Evolutionary conservation across 2,113 vertebrate genomes (phyloP), one percentile per base, ranked within the genome.

Genomic region (Spea multiplicata): DNA sequence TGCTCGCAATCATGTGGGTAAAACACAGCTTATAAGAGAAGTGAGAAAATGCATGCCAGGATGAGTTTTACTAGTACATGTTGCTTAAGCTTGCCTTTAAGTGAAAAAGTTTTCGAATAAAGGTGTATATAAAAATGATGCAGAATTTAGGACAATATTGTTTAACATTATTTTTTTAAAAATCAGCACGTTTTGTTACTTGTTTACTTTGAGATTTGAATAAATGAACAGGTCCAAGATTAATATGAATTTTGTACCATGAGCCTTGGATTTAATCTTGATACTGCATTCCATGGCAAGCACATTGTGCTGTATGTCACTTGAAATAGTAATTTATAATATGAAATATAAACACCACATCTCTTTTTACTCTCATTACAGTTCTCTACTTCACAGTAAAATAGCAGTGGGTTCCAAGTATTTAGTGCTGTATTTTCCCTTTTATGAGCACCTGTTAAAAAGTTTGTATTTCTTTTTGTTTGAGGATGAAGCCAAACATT

Each of bases 331-430:
- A 46, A 68, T 57, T 76, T 68, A 59, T 59, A 59, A 73, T 17
- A 68, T 47, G 74, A 76, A 68, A 68, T 44, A 76, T 76, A 67
- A 76, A 76, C 71, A 73, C 47, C 45, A 53, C 65, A 55, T 68
- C 64, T 76, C 3, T 68, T 44, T 68, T 76, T 76, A 76, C 66
- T 13, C 49, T 76, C 16, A 57, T 57, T 16, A 67, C 16, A 67
- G 17, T 55, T 66, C 48, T 44, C 12, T 75, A 73, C n/a, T 73
- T 46, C 10, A 46, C 13, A 57, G 64, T 57, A 67, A 4, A 76
- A 50, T 44, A 16, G 57, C 74, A 57, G 50, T 44, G 53, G 66
- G 59, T 59, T 68, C 65, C 74, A 17, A 68, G n/a, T 66, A 75
- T 55, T 76, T 44, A 71, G 69, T 71, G 66, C 10, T 46, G 12